Evolutionary conservation across 2,888 invertebrate species (phyloP).

Genomic region (Latheticus oryzae): DNA sequence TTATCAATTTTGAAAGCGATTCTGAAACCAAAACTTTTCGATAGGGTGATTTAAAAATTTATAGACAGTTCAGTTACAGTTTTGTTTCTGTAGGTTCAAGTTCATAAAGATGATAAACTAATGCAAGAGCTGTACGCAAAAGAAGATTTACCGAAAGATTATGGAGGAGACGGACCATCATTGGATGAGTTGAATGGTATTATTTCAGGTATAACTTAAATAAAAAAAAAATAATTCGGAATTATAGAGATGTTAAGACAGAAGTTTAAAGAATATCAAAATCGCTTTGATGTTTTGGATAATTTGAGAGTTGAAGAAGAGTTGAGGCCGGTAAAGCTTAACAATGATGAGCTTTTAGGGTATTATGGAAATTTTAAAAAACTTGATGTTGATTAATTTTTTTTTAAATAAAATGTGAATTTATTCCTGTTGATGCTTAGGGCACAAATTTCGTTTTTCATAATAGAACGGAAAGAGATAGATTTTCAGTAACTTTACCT

Average conservation of each 20-base stretch:
- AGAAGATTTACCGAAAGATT: constrained; percentile 21
- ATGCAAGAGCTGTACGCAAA: constrained; percentile 48
- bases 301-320: constrained; percentile 48
- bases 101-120: constrained; percentile 44
- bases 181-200: constrained; percentile 40
- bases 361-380: constrained; percentile 54
- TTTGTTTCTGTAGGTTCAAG: constrained; percentile 47
- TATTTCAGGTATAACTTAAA: no score
- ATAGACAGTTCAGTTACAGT: background rate
- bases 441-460: no score
- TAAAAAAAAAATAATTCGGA: no score
- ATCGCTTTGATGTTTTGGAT: constrained; percentile 46
- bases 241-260: no score
- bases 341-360: constrained; percentile 51
- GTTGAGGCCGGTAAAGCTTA: constrained; percentile 44
- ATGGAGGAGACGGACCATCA: constrained; percentile 3
- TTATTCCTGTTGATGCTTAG: no score
- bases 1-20: constrained; percentile 64
- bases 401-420: no score
- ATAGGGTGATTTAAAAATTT: constrained; percentile 55
- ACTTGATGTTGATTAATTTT: constrained; percentile 49
- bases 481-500: no score
- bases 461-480: no score
- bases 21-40: constrained; percentile 64
- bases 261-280: no score